Conservation (phyloP, 2,113 vertebrate genomes). For the Emberiza fucata region DNA sequence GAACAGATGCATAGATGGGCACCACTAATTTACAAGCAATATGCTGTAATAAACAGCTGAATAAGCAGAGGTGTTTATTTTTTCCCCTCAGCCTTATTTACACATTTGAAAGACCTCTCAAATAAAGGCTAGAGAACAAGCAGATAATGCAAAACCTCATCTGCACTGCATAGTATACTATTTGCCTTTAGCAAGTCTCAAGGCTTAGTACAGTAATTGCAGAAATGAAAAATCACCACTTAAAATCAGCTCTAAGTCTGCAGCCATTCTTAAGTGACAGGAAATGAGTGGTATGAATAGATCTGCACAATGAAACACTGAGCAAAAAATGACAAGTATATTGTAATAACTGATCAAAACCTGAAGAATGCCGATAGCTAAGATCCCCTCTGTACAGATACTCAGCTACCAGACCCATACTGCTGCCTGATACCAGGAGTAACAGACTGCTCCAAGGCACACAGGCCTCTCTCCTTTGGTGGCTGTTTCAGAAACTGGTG, state of each 20-base stretch:
- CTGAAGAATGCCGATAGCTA: background rate
- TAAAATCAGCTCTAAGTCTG: background rate
- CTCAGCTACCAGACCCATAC: background rate
- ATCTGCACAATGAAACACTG: background rate
- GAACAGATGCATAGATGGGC: background rate
- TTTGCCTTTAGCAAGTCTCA: background rate
- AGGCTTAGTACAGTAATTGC: background rate
- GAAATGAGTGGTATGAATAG: background rate
- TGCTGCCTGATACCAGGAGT: background rate
- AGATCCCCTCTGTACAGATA: background rate
- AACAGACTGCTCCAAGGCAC: background rate
- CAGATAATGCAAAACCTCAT: background rate
- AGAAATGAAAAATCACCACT: slow-evolving; percentile 50
- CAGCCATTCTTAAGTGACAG: background rate
- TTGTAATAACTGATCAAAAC: background rate
- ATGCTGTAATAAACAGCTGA: slow-evolving; percentile 7
- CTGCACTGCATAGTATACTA: background rate
- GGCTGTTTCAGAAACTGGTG: background rate
- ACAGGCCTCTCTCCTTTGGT: background rate
- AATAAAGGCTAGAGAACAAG: background rate
- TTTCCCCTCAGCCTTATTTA: background rate
- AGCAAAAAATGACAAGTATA: background rate
- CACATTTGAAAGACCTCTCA: background rate
- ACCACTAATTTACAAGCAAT: background rate
- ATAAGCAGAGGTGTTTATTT: background rate